Evolutionary conservation across 2,113 vertebrate genomes (phyloP).

Genomic region (Tyto alba): DNA sequence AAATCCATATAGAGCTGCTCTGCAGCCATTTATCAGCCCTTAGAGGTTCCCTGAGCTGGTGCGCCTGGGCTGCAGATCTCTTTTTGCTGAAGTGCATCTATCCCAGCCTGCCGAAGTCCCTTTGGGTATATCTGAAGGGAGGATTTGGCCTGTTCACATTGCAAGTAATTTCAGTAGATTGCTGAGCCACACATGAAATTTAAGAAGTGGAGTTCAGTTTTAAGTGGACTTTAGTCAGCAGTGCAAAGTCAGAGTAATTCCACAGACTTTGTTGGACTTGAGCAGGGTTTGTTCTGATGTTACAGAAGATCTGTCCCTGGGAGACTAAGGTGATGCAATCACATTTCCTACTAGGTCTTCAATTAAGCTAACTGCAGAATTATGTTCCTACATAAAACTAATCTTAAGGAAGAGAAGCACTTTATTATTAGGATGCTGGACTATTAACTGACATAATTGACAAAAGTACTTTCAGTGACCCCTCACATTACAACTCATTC

Average conservation of each 20-base stretch:
- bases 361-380: not conserved
- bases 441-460: not conserved
- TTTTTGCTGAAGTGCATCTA: not conserved
- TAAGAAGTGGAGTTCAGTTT: not conserved
- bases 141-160: not conserved
- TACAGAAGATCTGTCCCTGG: not conserved
- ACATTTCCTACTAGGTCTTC: not conserved
- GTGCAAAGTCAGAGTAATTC: conserved; percentile 57
- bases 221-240: no score
- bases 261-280: not conserved
- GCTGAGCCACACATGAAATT: not conserved
- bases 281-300: not conserved
- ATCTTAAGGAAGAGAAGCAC: not conserved
- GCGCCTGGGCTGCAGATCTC: not conserved
- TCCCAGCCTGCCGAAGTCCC: not conserved
- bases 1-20: not conserved
- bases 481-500: not conserved
- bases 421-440: not conserved
- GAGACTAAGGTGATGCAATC: not conserved
- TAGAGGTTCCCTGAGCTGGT: not conserved
- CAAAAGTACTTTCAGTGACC: conserved; percentile 25
- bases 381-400: not conserved
- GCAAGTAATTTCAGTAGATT: not conserved
- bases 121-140: not conserved
- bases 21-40: not conserved